Conservation (phyloP, 2,797 vertebrate species). For the Sorex maritimensis region DNA sequence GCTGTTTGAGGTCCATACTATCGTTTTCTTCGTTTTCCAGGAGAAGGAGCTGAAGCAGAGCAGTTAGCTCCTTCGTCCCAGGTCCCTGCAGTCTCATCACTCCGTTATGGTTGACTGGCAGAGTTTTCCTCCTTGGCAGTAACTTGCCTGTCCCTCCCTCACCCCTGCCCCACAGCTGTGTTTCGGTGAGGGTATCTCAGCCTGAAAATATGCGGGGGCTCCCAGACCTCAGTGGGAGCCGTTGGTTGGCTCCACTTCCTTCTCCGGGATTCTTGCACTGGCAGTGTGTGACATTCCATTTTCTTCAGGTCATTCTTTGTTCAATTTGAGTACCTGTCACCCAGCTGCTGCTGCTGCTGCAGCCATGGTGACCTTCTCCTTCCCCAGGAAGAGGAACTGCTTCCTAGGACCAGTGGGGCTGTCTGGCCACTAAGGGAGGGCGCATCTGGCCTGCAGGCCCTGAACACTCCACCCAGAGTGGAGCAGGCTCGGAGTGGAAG, state of each 20-base stretch:
- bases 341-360: not conserved
- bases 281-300: not conserved
- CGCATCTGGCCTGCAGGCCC: not conserved
- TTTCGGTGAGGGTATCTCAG: not conserved
- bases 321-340: not conserved
- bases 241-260: not conserved
- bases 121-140: slow-evolving; percentile 5
- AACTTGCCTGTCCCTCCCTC: not conserved
- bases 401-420: not conserved
- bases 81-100: not conserved
- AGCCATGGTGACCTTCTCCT: not conserved
- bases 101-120: not conserved
- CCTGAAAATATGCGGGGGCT: not conserved
- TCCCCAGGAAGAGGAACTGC: slow-evolving; percentile 20
- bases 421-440: not conserved
- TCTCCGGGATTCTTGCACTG: slow-evolving; percentile 5
- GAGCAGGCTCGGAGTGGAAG: not conserved
- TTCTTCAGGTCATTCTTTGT: not conserved
- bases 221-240: not conserved
- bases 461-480: not conserved
- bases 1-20: not conserved
- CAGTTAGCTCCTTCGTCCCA: not conserved
- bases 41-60: not conserved
- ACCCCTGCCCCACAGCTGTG: not conserved
- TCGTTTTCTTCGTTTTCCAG: slow-evolving; percentile 1